Base-by-base conservation (phyloP, 1,140 invertebrate genomes). In the Lepidotrigona ventralis region DNA sequence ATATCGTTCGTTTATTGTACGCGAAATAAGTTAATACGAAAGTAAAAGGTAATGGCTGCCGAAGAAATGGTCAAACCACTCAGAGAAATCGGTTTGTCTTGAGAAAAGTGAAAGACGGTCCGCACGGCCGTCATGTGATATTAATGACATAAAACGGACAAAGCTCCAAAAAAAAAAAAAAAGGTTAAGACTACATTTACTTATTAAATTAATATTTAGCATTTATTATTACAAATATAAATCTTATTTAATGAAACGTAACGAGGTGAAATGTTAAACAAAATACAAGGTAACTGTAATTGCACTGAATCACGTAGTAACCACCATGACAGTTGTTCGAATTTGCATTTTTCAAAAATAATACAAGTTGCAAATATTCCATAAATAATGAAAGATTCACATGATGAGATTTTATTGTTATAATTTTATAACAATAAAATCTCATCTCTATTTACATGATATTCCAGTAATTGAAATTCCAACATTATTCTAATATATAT, bases 81-180 rank as follows among this genome's bases (percentile, higher is more conserved):
- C 33, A 21, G 77, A 58, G 72, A 86, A 80, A 86, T 80, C 77
- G 78, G 72, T 85, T 73, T 80, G 75, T 83, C 81, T 33, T 66
- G n/a, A 60, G 64, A 75, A 86, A 86, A 86, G 85, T 86, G 85
- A 86, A 86, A 86, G 33, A 33, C 33, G 33, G 33, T 79, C 64
- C 53, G 2, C 51, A 51, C 46, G 54, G 39, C 11, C n/a, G 60
- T 77, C 46, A 84, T 56, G 76, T 53, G 81, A 71, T 80, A 69
- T 73, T 73, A 56, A 70, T 58, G 1, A 39, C 54, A 53, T 56
- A 68, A 79, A 73, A 68, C 23, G 19, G 1, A 39, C 12, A 4
- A 14, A 23, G 17, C 15, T 14, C 46, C 8, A 26, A 39, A 39
- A 73, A 39, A 39, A 73, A 39, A 12, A 17, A 58, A 58, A 11